Evolutionary conservation across 1,140 invertebrate species (phyloP).

Genomic region (Pentalonia nigronervosa): DNA sequence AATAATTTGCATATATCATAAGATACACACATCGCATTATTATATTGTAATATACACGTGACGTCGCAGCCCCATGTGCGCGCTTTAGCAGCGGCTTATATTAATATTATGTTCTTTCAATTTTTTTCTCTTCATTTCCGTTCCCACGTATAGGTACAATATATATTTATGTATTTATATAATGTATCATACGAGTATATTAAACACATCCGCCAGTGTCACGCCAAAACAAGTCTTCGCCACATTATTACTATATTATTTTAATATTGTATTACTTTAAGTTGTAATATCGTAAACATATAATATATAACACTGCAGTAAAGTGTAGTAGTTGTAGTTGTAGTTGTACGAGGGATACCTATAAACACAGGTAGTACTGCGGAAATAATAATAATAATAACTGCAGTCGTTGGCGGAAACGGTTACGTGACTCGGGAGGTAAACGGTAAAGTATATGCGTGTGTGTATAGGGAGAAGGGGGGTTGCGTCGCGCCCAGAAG

Average conservation of each 20-base stretch:
- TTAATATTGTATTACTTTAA: too few relatives aligned
- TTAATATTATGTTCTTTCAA: too few relatives aligned
- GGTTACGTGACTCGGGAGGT: neutral
- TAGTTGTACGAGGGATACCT: neutral
- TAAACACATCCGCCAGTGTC: neutral
- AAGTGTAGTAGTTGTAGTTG: too few relatives aligned
- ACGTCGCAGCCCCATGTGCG: neutral
- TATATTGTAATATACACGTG: neutral
- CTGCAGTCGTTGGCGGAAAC: neutral
- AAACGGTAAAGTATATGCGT: neutral
- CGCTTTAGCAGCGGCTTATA: neutral
- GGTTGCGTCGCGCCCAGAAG: neutral
- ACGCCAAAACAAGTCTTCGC: neutral
- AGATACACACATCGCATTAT: neutral
- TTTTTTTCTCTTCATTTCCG: neutral
- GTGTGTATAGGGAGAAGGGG: too few relatives aligned
- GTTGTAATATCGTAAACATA: too few relatives aligned
- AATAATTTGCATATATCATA: neutral
- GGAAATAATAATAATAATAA: slow-evolving; percentile 15
- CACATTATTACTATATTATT: neutral
- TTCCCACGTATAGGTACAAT: slow-evolving; percentile 5
- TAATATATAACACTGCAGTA: neutral
- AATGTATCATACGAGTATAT: too few relatives aligned
- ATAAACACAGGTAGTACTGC: neutral
- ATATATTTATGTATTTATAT: neutral